Evolutionary conservation across 64 coral and sea anemone species (phyloP).

Genomic region (Montipora capricornis): DNA sequence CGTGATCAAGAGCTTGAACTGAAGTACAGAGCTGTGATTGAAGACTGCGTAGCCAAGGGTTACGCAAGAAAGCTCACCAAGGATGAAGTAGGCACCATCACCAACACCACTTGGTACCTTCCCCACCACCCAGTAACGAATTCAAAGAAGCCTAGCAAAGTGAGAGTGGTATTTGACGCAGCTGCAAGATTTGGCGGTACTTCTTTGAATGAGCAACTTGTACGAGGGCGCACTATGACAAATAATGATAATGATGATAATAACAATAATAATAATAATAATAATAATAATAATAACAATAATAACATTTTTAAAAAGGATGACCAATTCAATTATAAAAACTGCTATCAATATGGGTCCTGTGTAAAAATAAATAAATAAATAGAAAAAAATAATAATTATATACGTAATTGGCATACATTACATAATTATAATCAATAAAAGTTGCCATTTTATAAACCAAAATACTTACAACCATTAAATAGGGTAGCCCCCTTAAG

Average conservation of each 20-base stretch:
- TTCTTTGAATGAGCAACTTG: conserved; percentile 36
- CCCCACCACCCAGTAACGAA: conserved; percentile 30
- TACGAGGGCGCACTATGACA: conserved; percentile 27
- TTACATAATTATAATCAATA: too few relatives aligned
- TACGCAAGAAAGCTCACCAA: conserved; percentile 52
- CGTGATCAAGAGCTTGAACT: conserved; percentile 27
- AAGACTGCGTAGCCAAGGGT: conserved; percentile 30
- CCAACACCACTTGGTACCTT: conserved; percentile 22
- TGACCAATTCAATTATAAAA: too few relatives aligned
- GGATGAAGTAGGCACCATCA: conserved; percentile 24
- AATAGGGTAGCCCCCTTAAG: too few relatives aligned
- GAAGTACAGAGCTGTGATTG: conserved; percentile 44
- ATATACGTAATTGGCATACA: too few relatives aligned
- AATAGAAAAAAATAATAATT: too few relatives aligned
- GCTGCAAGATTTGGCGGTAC: conserved; percentile 12
- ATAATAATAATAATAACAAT: too few relatives aligned
- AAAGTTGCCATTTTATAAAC: too few relatives aligned
- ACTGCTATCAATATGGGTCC: too few relatives aligned
- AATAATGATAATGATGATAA: conserved; percentile 5
- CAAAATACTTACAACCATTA: too few relatives aligned
- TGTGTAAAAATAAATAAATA: too few relatives aligned
- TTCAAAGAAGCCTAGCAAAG: conserved; percentile 20
- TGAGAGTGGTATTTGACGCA: conserved; percentile 1
- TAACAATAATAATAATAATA: too few relatives aligned
- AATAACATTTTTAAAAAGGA: too few relatives aligned